A percentile compares a stretch with the other conserved stretches of the same genome.
phyloP scores from a whole-genome alignment of 2,888 invertebrate species.

The Podabrus alpinus region DNA sequence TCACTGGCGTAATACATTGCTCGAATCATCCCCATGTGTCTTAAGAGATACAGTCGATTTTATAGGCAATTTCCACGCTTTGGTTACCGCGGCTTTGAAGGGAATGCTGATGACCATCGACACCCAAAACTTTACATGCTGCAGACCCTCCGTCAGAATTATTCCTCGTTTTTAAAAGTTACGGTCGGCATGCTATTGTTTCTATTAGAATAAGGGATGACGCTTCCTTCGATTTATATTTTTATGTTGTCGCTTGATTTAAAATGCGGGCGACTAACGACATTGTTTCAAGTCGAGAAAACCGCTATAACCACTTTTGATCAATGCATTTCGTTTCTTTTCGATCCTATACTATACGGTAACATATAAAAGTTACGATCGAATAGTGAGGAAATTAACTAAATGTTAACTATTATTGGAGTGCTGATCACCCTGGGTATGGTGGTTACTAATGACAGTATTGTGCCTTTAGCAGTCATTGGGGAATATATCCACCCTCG shows the following conservation, averaged over 20 bases:
- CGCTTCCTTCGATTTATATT: slow-evolving; percentile 36
- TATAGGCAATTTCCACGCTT: slow-evolving; percentile 32
- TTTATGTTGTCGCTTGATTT: slow-evolving; percentile 41
- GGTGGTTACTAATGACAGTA: slow-evolving; percentile 42
- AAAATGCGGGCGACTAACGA: slow-evolving; percentile 50
- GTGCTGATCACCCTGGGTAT: slow-evolving; percentile 37
- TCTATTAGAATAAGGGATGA: slow-evolving; percentile 25
- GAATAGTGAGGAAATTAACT: slow-evolving; percentile 38
- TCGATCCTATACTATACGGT: too few species aligned
- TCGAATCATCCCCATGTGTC: slow-evolving; percentile 24
- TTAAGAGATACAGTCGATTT: slow-evolving; percentile 27
- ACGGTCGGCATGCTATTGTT: slow-evolving; percentile 48
- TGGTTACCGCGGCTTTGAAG: slow-evolving; percentile 23
- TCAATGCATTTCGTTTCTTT: slow-evolving; percentile 20
- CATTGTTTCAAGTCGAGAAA: slow-evolving; percentile 41
- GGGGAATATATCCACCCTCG: slow-evolving; percentile 27
- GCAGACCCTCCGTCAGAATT: slow-evolving; percentile 37
- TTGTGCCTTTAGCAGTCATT: slow-evolving; percentile 34
- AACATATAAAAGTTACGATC: slow-evolving; percentile 30
- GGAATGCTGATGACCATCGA: slow-evolving; percentile 32
- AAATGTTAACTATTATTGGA: slow-evolving; percentile 39
- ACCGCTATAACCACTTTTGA: slow-evolving; percentile 17
- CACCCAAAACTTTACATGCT: slow-evolving; percentile 19
- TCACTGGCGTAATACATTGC: slow-evolving; percentile 22
- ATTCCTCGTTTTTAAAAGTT: slow-evolving; percentile 36